Conservation (phyloP, 1,140 invertebrate species). For the Centruroides sculpturatus region DNA sequence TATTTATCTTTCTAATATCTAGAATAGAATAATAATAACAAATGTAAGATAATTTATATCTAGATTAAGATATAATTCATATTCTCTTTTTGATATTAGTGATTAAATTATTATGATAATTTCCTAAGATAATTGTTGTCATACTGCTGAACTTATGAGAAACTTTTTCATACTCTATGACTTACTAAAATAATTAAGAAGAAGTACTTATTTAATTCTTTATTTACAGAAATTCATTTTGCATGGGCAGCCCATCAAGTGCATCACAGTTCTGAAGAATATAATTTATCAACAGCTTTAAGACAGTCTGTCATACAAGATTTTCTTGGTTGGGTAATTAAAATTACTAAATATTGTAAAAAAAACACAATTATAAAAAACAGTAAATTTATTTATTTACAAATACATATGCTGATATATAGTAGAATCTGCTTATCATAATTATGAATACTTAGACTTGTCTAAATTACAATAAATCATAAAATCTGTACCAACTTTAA, state of each 20-base stretch:
- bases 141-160: neutral
- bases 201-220: neutral
- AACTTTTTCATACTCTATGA: neutral
- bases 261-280: constrained; percentile 91
- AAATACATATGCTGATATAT: too few species aligned
- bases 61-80: too few species aligned
- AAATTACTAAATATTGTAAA: neutral
- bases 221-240: constrained; percentile 46
- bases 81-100: too few species aligned
- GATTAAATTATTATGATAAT: too few species aligned
- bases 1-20: too few species aligned
- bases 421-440: neutral
- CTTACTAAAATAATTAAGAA: neutral
- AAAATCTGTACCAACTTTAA: too few species aligned
- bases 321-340: constrained; percentile 66
- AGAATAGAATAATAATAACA: too few species aligned
- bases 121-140: constrained; percentile 5
- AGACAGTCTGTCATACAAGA: constrained; percentile 66
- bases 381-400: too few species aligned
- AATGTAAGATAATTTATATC: too few species aligned
- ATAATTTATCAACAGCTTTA: constrained; percentile 59
- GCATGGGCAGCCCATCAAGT: constrained; percentile 91
- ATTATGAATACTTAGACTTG: too few species aligned
- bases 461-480: too few species aligned
- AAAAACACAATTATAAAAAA: neutral